phyloP scores from a whole-genome alignment of 37 sponge, comb jelly and placozoan genomes.

The Aphrocallistes beatrix region DNA sequence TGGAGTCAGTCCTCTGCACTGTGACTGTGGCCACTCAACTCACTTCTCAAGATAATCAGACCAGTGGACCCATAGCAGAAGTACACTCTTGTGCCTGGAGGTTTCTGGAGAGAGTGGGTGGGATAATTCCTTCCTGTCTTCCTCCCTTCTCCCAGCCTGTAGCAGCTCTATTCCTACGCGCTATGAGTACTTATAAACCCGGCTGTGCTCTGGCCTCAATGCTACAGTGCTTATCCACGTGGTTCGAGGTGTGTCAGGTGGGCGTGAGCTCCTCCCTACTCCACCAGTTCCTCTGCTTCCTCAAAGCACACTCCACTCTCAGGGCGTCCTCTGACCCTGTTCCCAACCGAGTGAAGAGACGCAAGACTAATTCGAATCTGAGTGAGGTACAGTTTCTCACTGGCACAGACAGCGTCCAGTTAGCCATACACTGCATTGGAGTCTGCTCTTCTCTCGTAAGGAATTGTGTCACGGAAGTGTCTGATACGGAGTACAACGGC shows the following conservation, averaged over 20 bases:
- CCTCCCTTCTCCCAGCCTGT: background rate
- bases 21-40: background rate
- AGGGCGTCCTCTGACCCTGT: background rate
- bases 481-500: background rate
- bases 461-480: background rate
- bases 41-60: background rate
- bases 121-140: background rate
- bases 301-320: background rate
- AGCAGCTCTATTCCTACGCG: background rate
- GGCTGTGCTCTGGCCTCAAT: background rate
- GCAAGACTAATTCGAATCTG: background rate
- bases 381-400: background rate
- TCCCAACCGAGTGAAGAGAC: background rate
- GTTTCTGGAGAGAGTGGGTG: background rate
- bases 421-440: background rate
- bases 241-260: background rate
- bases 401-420: background rate
- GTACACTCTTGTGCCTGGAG: background rate
- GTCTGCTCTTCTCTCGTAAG: background rate
- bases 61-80: background rate
- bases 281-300: background rate
- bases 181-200: background rate
- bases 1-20: background rate
- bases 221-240: background rate
- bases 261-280: background rate